phyloP scores from a whole-genome alignment of 2,888 invertebrate genomes.

The Sesia bembeciformis region DNA sequence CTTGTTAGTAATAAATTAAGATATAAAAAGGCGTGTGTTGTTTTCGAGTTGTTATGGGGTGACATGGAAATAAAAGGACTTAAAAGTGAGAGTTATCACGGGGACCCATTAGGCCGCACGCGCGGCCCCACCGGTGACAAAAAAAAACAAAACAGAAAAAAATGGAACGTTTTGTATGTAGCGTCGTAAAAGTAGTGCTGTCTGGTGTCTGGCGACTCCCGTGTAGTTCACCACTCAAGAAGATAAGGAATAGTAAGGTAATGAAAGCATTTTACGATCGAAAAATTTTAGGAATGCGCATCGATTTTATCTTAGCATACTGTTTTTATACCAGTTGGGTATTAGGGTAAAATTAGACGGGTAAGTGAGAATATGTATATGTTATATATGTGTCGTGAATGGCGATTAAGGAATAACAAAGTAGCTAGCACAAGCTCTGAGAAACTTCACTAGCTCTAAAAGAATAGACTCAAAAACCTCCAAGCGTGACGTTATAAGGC shows the following conservation, averaged over 20 bases:
- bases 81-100: slow-evolving; percentile 73
- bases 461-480: no score
- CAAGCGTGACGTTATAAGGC: no score
- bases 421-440: no score
- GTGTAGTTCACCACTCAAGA: slow-evolving; percentile 28
- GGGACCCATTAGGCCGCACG: slow-evolving; percentile 69
- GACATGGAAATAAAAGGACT: slow-evolving; percentile 62
- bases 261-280: background rate
- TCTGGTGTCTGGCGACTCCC: slow-evolving; percentile 46
- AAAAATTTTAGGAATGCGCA: background rate
- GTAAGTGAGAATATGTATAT: no score
- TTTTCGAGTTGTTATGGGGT: slow-evolving; percentile 26
- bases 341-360: no score
- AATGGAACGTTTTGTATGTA: slow-evolving; percentile 24
- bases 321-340: no score
- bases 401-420: no score
- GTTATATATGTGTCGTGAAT: no score
- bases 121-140: slow-evolving; percentile 52
- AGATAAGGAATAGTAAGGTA: slow-evolving; percentile 24
- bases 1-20: slow-evolving; percentile 15
- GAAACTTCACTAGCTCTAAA: no score
- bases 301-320: no score
- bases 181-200: slow-evolving; percentile 49
- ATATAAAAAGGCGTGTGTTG: slow-evolving; percentile 17
- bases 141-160: slow-evolving; percentile 21